Evolutionary conservation across 1,140 invertebrate species (phyloP).

Genomic region (Hyles euphorbiae): DNA sequence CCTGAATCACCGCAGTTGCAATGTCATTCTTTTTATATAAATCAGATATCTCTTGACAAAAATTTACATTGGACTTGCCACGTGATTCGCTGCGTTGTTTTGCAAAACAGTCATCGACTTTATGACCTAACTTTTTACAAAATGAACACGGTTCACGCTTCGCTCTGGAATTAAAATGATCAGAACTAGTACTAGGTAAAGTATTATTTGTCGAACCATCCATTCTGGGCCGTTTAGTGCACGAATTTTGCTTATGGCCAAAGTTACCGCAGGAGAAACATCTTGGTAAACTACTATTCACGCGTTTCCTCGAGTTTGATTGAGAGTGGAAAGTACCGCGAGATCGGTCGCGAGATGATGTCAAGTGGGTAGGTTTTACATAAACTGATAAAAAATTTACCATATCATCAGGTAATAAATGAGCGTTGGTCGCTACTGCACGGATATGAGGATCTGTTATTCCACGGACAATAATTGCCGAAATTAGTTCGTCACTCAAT

Average conservation of each 20-base stretch:
- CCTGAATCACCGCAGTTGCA: conserved; percentile 15
- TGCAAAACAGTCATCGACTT: conserved; percentile 8
- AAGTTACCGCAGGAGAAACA: conserved; percentile 11
- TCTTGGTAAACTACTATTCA: neutral
- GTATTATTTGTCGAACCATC: neutral
- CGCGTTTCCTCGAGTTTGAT: too few species aligned
- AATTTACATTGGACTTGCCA: conserved; percentile 15
- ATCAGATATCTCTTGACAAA: conserved; percentile 10
- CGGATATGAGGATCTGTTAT: conserved; percentile 21
- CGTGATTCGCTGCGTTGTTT: conserved; percentile 14
- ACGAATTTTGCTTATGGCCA: conserved; percentile 9
- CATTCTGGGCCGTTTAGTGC: conserved; percentile 3
- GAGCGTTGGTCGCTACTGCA: conserved; percentile 23
- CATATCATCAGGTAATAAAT: conserved; percentile 11
- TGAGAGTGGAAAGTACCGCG: too few species aligned
- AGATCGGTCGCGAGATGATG: too few species aligned
- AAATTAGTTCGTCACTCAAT: conserved; percentile 18
- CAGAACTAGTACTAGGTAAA: neutral
- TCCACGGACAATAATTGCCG: conserved; percentile 15
- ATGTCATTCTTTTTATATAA: conserved; percentile 9
- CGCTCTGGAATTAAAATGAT: neutral
- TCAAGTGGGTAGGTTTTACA: conserved; percentile 11
- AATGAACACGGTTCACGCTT: conserved; percentile 9
- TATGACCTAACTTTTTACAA: conserved; percentile 20
- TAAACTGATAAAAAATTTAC: conserved; percentile 23